Base-by-base conservation (phyloP, 2,113 vertebrate species). In the Aegypius monachus region DNA sequence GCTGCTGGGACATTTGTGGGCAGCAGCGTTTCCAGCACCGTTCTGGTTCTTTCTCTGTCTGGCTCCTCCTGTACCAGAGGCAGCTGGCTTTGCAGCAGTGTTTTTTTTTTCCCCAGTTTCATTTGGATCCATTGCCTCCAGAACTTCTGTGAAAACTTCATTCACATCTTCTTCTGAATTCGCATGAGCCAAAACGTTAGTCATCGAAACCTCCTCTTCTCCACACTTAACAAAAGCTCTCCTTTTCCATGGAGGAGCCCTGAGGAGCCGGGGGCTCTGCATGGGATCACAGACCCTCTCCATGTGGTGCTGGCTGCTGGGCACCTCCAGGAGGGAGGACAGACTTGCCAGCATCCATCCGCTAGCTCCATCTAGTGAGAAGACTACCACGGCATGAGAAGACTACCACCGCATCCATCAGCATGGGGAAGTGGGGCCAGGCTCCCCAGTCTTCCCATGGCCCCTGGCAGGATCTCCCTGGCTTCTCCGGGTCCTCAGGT, bases 331-430 rank as follows among this genome's bases (percentile, higher is more conserved):
- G 29, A 84, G 26, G 32, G 31, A 88, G 50, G 23, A 65, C 38
- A 38, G 74, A 72, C 42, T 71, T 93, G 45, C 63, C 79, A 81
- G 95, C 82, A 81, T 81, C 72, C 95, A 96, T 83, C 71, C 11
- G 0, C 95, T 95, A 90, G 95, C 94, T 95, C 95, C 97, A 97
- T 86, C 96, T 97, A 96, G 95, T 96, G 96, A 94, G 87, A 91
- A 86, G 85, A 27, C 34, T 78, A n/a, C 77, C 1, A 0, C 0
- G 13, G 11, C 42, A 11, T 67, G 96, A 94, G 87, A 91, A 86
- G 85, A 27, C 34, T 78, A n/a, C 77, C 1, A 0, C 0, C 11
- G 11, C 42, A 11, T 67, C 79, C 8, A 3, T 31, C 86, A 66
- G 38, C 59, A 1, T 40, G 75, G 79, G 71, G 40, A 48, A 0